A percentile compares a stretch with the other conserved stretches of the same genome.
Evolutionary conservation across 2,113 vertebrate species (phyloP).

Genomic region (Pycnonotus jocosus): DNA sequence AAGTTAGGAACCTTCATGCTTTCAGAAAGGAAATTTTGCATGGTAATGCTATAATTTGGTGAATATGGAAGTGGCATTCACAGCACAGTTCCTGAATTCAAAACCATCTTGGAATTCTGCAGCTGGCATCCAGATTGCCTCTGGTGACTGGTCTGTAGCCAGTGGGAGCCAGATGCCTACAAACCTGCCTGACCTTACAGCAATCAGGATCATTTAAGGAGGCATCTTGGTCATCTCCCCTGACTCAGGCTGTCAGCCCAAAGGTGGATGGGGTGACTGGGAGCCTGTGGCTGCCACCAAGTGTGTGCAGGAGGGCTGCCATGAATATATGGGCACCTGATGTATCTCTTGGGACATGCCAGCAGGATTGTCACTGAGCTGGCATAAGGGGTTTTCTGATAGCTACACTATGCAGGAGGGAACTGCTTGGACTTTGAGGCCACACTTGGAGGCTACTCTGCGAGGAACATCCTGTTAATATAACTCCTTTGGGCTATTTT

Average conservation of each 20-base stretch:
- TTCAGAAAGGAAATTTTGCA: neutral
- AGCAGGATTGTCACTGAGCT: neutral
- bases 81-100: neutral
- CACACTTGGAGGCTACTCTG: neutral
- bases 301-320: rapidly evolving
- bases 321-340: neutral
- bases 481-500: neutral
- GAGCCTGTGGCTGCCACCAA: neutral
- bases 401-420: neutral
- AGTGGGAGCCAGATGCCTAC: constrained; percentile 7
- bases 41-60: neutral
- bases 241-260: neutral
- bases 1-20: neutral
- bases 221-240: neutral
- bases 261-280: neutral
- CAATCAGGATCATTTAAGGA: neutral
- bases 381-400: neutral
- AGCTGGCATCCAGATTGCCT: constrained; percentile 35
- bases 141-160: neutral
- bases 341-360: neutral
- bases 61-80: neutral
- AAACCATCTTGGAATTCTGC: neutral
- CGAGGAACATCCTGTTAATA: neutral
- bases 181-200: neutral
- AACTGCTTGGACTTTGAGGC: neutral